A percentile compares a stretch with the other conserved stretches of the same genome.
These are phyloP conservation scores for Talpa occidentalis DNA, from an alignment of 2,113 vertebrate species.

Conservation along the genomic window DNA sequence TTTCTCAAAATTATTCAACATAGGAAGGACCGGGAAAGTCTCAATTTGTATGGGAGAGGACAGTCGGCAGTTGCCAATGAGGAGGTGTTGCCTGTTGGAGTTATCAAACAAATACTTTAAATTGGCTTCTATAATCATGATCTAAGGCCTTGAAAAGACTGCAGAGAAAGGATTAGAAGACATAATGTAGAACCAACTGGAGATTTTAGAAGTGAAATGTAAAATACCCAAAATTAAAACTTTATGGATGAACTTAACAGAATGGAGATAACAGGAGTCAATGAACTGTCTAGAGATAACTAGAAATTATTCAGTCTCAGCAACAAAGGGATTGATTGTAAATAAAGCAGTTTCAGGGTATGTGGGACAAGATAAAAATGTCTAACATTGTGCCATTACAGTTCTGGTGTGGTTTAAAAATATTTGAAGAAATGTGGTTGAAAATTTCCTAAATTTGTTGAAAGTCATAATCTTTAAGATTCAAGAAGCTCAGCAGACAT, in stretches of 20 bases:
- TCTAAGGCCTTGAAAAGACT: not conserved
- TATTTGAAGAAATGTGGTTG: not conserved
- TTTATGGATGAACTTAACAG: not conserved
- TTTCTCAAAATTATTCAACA: not conserved
- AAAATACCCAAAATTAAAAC: not conserved
- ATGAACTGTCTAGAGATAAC: not conserved
- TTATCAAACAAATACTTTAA: slow-evolving; percentile 20
- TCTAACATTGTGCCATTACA: not conserved
- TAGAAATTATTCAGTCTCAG: not conserved
- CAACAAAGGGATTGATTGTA: not conserved
- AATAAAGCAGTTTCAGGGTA: not conserved
- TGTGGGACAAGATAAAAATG: not conserved
- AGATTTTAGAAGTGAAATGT: not conserved
- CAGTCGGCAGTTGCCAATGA: not conserved
- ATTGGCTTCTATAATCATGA: not conserved
- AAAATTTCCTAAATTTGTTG: not conserved
- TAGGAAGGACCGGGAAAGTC: not conserved
- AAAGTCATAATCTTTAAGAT: slow-evolving; percentile 9
- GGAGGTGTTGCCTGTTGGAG: not conserved
- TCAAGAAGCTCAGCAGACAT: slow-evolving; percentile 7
- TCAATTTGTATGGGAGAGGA: not conserved
- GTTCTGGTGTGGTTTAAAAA: not conserved
- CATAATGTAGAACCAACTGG: not conserved
- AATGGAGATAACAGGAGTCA: not conserved
- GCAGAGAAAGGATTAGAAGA: not conserved